phyloP scores from a whole-genome alignment of 2,113 vertebrate species.

The Axis porcinus region DNA sequence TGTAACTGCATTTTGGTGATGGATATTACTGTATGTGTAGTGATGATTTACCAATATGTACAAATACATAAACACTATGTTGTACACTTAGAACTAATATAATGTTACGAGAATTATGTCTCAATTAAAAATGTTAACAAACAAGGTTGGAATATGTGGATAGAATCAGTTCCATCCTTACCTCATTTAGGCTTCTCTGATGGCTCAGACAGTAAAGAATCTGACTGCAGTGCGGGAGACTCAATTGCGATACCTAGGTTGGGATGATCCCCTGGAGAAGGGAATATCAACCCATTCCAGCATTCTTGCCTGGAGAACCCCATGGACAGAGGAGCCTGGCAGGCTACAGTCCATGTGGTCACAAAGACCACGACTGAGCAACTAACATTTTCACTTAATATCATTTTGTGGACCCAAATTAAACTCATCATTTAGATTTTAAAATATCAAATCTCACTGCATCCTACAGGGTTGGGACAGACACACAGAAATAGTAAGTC shows the following conservation, averaged over 20 bases:
- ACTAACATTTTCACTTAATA: no score
- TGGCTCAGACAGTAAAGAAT: no score
- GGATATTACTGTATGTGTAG: background rate
- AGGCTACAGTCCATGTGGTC: background rate
- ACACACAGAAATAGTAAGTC: background rate
- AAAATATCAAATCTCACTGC: background rate
- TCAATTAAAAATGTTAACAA: background rate
- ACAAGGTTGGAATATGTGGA: background rate
- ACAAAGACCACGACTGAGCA: no score
- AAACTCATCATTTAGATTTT: background rate
- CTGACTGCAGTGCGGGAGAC: no score
- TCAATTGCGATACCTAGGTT: no score
- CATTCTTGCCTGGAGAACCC: no score
- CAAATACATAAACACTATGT: background rate
- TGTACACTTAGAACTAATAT: background rate
- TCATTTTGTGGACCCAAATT: background rate
- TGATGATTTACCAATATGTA: background rate
- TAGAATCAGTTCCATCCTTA: background rate
- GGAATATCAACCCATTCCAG: no score
- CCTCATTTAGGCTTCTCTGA: no score
- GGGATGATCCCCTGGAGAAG: no score
- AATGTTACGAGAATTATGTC: background rate
- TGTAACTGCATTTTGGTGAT: background rate
- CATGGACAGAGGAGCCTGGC: no score
- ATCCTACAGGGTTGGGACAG: background rate